These are phyloP conservation scores for Nycticebus coucang DNA, from an alignment of 2,113 vertebrate species.

Conservation along the genomic window DNA sequence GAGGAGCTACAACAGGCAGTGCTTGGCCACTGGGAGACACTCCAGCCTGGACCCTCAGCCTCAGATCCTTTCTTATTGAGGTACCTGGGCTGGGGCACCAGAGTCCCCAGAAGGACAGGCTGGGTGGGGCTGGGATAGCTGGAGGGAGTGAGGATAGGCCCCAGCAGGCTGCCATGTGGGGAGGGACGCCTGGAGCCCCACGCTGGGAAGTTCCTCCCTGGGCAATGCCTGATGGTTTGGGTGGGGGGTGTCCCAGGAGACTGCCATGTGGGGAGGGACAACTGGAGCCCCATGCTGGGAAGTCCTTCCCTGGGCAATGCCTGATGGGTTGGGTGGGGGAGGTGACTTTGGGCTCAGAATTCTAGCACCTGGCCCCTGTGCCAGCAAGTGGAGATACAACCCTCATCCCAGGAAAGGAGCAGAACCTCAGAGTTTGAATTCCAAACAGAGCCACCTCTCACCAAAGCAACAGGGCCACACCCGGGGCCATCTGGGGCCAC, in stretches of 20 bases:
- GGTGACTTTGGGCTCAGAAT: background rate
- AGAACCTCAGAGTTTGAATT: background rate
- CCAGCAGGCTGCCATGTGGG: too few species aligned
- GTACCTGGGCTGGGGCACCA: background rate
- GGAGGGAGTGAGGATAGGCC: background rate
- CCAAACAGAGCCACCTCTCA: fast-evolving
- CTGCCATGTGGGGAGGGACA: background rate
- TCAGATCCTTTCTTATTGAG: background rate
- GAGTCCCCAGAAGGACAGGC: background rate
- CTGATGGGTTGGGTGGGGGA: too few species aligned
- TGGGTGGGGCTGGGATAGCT: background rate
- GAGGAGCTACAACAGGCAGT: background rate
- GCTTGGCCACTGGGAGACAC: background rate
- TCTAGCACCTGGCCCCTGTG: background rate
- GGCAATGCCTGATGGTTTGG: background rate
- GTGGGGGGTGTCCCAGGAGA: too few species aligned
- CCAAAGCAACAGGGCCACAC: too few species aligned
- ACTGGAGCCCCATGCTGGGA: too few species aligned
- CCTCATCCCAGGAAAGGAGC: background rate
- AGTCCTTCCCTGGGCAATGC: background rate
- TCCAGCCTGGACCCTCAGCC: background rate
- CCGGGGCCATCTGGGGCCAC: too few species aligned
- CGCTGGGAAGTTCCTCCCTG: too few species aligned
- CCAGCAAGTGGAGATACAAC: background rate
- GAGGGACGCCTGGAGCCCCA: background rate